Conservation (phyloP, 1,140 invertebrate species). For the Ctenoplectra terminalis region DNA sequence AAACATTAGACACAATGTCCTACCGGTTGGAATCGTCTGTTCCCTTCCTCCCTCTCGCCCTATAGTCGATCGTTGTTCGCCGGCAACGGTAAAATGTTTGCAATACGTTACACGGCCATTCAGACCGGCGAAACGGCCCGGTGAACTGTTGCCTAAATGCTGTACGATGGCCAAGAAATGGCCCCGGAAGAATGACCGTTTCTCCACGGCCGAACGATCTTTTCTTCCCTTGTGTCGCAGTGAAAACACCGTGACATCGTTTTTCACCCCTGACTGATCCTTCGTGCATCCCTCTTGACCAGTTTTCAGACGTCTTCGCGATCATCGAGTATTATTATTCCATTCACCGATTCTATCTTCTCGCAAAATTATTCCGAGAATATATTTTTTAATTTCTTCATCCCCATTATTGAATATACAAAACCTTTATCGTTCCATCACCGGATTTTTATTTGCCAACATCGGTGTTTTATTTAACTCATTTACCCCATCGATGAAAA, state of each 20-base stretch:
- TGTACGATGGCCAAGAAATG: constrained; percentile 74
- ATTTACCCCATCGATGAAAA: no score
- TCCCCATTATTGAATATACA: no score
- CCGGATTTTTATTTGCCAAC: no score
- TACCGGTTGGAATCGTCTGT: constrained; percentile 76
- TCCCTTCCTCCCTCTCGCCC: constrained; percentile 15
- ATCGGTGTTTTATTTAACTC: no score
- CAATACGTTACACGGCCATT: constrained; percentile 81
- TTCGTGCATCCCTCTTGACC: background rate
- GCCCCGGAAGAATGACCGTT: constrained; percentile 57
- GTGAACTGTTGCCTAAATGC: constrained; percentile 75
- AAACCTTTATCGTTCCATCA: no score
- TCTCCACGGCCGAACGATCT: constrained; percentile 17
- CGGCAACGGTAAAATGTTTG: constrained; percentile 79
- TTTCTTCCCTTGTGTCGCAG: constrained; percentile 1
- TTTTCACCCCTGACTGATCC: background rate
- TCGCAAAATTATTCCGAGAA: no score
- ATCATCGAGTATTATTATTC: no score
- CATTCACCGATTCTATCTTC: no score
- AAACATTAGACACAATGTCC: constrained; percentile 82
- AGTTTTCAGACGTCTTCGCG: no score
- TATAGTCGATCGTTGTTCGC: constrained; percentile 27
- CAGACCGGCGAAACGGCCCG: constrained; percentile 67
- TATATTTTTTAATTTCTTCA: no score
- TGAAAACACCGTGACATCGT: constrained; percentile 21